Evolutionary conservation across 2,888 invertebrate species (phyloP), one percentile per base, ranked within the genome.

Genomic region (Mythimna ferrago): DNA sequence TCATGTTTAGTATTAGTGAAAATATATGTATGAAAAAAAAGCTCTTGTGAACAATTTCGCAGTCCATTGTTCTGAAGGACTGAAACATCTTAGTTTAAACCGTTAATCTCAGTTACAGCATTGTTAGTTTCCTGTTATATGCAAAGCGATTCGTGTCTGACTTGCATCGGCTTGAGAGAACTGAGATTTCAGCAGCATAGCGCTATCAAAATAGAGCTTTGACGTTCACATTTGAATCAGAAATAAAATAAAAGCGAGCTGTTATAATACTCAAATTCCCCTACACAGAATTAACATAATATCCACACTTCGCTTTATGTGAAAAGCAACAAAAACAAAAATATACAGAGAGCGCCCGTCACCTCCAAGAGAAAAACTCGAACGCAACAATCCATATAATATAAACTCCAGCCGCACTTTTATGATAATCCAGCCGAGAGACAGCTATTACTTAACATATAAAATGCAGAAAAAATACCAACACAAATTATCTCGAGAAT

Each of bases 391-490:
- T 76, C 66, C 72, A 76, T 73, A 84, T 81, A 79, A 80, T 71
- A 81, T 76, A 76, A 80, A 84, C 70, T 75, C 78, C 63, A 71
- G 72, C 63, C 70, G 58, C 68, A 75, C 65, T 82, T 82, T 86
- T 86, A 85, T 84, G 86, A 74, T 85, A 85, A 85, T 85, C 74
- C 57, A 61, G 56, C 61, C 32, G 58, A 73, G 73, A 86, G 85
- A 84, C 73, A 86, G 86, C 85, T 82, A 84, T 84, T 79, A 83
- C 81, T 86, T 86, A 86, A 78, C 85, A 75, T 76, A 85, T 85
- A 85, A 85, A 85, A 81, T 86, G 86, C 84, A 85, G 86, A 85
- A 85, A 84, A 85, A 85, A 85, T 85, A 85, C 80, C 84, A 84
- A 86, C 84, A 85, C 85, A 84, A 85, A 85, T 86, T 85, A 85